Base-by-base conservation (phyloP, 2,113 vertebrate species). In the Rhadina sibilatrix region DNA sequence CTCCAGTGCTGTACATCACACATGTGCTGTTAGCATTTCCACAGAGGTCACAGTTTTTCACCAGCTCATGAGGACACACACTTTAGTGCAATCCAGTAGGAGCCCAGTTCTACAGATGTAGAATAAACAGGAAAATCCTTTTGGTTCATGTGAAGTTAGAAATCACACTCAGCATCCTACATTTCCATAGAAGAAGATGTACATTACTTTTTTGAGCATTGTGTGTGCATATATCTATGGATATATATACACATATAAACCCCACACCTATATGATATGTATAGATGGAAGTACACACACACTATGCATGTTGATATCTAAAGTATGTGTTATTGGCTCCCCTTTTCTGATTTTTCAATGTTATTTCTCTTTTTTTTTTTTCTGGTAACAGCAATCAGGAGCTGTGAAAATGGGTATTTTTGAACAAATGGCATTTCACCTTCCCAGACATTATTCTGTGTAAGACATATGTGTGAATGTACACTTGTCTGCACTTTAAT, bases 71-170 rank as follows among this genome's bases (percentile, higher is more conserved):
- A 50, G 31, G 53, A 54, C 12, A 49, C 7, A 23, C 5, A 12
- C 7, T 64, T 79, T 11, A 37, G 70, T 61, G 14, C 42, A 88
- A 21, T n/a, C 21, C 19, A 44, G 18, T 16, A 63, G 30, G 3
- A 76, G 4, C 9, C 33, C 27, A 22, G 21, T 77, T 89, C 17
- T n/a, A 38, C 2, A 42, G 42, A 46, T 0, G 0, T 15, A 63
- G 60, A 89, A 65, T 27, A 18, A 61, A 16, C 22, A 57, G 15
- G 49, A 85, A 54, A 68, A 72, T 60, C 8, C 53, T 70, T 66
- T 75, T 46, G 4, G 10, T 59, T 49, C 10, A 9, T 47, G 11
- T 72, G 27, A 82, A 79, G 65, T 30, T 38, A 44, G 8, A 68
- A 92, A 54, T 68, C 52, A 64, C 19, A 42, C 9, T 27, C 44